These are phyloP conservation scores for Sinocyclocheilus rhinocerous DNA, from an alignment of 2,113 vertebrate species.

Conservation along the genomic window DNA sequence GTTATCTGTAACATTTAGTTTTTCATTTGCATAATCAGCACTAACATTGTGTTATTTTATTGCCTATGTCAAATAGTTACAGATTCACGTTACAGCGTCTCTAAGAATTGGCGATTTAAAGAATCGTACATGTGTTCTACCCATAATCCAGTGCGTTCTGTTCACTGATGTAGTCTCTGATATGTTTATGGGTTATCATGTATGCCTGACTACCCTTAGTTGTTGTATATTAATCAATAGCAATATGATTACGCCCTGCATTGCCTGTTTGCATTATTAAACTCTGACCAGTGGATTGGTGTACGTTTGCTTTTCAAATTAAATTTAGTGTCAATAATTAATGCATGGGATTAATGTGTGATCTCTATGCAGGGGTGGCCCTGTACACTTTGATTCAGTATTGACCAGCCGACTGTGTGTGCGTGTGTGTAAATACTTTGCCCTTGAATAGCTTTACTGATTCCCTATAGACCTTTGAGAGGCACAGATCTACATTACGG, in stretches of 20 bases:
- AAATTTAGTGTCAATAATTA: constrained; percentile 99
- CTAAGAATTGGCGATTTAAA: not conserved
- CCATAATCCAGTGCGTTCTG: constrained; percentile 64
- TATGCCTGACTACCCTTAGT: constrained; percentile 84
- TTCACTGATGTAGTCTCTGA: constrained; percentile 61
- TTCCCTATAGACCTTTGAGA: constrained; percentile 49
- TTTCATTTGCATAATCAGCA: not conserved
- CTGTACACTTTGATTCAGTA: constrained; percentile 76
- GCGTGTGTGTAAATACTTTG: constrained; percentile 51
- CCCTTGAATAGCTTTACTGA: constrained; percentile 55
- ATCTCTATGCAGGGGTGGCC: constrained; percentile 83
- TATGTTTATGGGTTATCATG: constrained; percentile 79
- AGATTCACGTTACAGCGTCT: not conserved
- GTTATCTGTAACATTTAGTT: no score
- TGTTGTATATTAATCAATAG: constrained; percentile 92
- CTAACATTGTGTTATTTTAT: no score
- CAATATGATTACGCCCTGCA: constrained; percentile 91
- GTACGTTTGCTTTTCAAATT: constrained; percentile 96
- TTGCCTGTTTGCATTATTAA: constrained; percentile 97
- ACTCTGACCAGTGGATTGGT: constrained; percentile 80
- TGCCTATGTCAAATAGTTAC: no score
- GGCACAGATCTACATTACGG: constrained; percentile 36
- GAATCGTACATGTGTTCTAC: not conserved
- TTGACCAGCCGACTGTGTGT: constrained; percentile 76
- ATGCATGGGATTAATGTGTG: constrained; percentile 97